Evolutionary conservation across 2,113 vertebrate genomes (phyloP).

Genomic region (Rhabdomys dilectus): DNA sequence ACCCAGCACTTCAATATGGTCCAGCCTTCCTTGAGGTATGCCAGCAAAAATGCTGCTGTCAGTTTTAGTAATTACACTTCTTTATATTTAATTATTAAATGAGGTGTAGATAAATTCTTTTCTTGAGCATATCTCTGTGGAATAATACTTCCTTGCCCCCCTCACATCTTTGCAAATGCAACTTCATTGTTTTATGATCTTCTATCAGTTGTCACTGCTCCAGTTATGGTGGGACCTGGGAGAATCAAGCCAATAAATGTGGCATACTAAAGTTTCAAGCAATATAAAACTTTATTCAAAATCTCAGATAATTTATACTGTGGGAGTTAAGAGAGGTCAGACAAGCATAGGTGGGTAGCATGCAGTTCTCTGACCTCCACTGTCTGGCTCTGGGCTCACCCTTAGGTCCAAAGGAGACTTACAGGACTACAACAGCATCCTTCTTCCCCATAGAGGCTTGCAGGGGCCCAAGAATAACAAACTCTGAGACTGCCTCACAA

Average conservation of each 20-base stretch:
- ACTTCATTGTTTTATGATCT: no score
- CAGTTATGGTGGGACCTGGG: neutral
- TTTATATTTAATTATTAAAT: neutral
- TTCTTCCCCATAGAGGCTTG: no score
- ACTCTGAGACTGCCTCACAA: no score
- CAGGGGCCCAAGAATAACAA: no score
- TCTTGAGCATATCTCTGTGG: neutral
- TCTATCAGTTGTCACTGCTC: neutral
- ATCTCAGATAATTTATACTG: neutral
- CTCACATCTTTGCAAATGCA: neutral
- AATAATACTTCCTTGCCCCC: neutral
- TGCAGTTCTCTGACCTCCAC: no score
- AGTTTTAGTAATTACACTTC: neutral
- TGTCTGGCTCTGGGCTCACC: no score
- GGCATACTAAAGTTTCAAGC: neutral
- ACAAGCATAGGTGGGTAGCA: no score
- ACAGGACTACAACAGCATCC: no score
- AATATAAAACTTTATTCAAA: neutral
- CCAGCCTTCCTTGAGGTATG: neutral
- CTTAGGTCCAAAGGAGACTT: no score
- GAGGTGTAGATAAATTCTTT: neutral
- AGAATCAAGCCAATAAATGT: fast-evolving
- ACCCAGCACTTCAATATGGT: no score
- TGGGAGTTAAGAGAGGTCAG: neutral
- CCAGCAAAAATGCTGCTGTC: neutral